A percentile compares a stretch with the other conserved stretches of the same genome.
Conservation (phyloP, 2,797 vertebrate genomes). For the Tragopan temminckii region DNA sequence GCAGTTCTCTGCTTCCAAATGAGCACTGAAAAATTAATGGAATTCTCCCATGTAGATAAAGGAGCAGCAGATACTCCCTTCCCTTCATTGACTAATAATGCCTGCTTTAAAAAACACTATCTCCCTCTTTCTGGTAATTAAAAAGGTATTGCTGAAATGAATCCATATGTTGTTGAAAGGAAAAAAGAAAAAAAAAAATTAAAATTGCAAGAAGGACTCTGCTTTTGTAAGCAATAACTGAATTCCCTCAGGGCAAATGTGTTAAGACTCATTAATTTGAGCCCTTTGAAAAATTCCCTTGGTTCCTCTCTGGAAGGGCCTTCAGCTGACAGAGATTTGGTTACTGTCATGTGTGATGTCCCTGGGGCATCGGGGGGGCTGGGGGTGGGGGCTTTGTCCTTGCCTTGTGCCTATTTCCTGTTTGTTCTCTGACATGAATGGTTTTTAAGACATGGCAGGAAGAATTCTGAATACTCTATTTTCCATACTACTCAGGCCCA, state of each 20-base stretch:
- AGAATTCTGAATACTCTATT: constrained; percentile 52
- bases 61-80: not conserved
- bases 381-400: constrained; percentile 58
- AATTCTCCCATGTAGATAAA: constrained; percentile 7
- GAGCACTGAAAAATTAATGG: constrained; percentile 48
- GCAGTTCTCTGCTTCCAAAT: not conserved
- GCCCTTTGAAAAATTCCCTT: constrained; percentile 65
- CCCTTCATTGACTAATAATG: not conserved
- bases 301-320: constrained; percentile 47
- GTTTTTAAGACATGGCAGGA: constrained; percentile 60
- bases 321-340: constrained; percentile 65
- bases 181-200: not conserved
- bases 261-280: constrained; percentile 71
- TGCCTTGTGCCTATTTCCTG: constrained; percentile 68
- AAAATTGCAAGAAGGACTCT: constrained; percentile 54
- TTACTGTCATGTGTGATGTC: constrained; percentile 58
- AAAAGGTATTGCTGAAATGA: constrained; percentile 47
- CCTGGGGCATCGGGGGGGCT: constrained; percentile 53
- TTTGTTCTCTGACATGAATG: constrained; percentile 64
- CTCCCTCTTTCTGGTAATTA: constrained; percentile 39
- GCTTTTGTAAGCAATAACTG: constrained; percentile 71
- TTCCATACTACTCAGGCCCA: constrained; percentile 57
- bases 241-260: constrained; percentile 55
- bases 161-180: constrained; percentile 49
- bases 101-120: not conserved